Base-by-base conservation (phyloP, 2,797 vertebrate genomes). In the Jordanella pulchra region DNA sequence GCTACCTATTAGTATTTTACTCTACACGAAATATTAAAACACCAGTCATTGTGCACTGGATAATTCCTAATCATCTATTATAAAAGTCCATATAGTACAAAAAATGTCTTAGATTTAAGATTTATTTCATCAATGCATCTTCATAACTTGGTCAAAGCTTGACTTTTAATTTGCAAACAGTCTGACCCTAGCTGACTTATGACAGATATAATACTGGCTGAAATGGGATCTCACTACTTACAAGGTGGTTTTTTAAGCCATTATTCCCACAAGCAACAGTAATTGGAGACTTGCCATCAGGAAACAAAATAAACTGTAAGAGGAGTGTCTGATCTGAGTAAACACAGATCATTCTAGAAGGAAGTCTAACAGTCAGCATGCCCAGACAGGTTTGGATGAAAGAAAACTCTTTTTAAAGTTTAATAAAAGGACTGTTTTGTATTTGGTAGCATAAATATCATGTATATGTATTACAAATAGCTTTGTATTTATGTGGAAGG, bases 281-380 rank as follows among this genome's bases (percentile, higher is more conserved):
- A 28, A 61, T 35, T 77, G 71, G 35, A 77, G 6, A 66, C 56
- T 58, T 32, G 68, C 74, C 71, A 79, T 35, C 54, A 45, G 63
- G 65, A 74, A 78, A 73, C 63, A 77, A 80, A 77, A 75, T 30
- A 18, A 72, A 32, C 58, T 45, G 4, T 48, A 23, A 51, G 47
- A 71, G 80, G 79, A 84, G 80, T 60, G 63, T 35, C 61, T 51
- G 28, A 10, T 14, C 32, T 30, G 63, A 27, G 65, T 45, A 70
- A 76, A 1, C 23, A 25, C 12, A 3, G 21, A 32, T 39, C 15
- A 32, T 50, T 51, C 18, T 10, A 58, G 35, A 65, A 39, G 48
- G 27, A 44, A 12, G 63, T 70, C 15, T 5, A 42, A 27, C 28
- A 35, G 21, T 58, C 25, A 47, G 42, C 72, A 50, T 80, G 83